Base-by-base conservation (phyloP, 2,113 vertebrate genomes). In the Corvus hawaiiensis region DNA sequence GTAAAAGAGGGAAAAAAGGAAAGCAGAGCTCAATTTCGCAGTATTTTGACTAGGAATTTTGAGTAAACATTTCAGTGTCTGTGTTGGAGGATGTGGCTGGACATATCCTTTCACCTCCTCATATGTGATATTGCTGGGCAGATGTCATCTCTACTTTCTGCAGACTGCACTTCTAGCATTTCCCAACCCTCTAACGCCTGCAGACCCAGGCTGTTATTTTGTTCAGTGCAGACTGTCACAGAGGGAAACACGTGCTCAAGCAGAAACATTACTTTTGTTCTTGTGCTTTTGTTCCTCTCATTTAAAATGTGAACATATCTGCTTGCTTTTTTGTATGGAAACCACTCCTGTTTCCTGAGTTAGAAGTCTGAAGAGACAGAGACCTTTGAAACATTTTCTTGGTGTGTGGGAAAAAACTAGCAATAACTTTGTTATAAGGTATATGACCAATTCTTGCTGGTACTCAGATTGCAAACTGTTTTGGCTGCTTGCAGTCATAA, bases 351-450 rank as follows among this genome's bases (percentile, higher is more conserved):
- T 90, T 94, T 96, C 39, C 68, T 88, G 85, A 93, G 41, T 68
- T 85, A 71, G 51, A 86, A 90, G 63, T 55, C 82, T 92, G 79
- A 96, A 92, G 75, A 94, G 51, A 92, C 75, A 32, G 55, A 80
- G 59, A 30, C 19, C 52, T 86, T 81, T 88, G 75, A 95, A 90
- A 86, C 5, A 21, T 63, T 90, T 93, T 93, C 92, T 54, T 93
- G 44, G 64, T 94, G 72, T 92, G 87, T 88, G 82, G 95, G 75
- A 75, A 95, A 91, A 90, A 91, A 18, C 75, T 74, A 84, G 72
- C 41, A 88, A 54, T 67, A 90, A 75, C 33, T 90, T 88, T 88
- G 52, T 71, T 83, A 49, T 76, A 91, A 87, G 1, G 3, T 80
- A 15, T 63, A 27, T 24, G 59, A 85, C 30, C 0, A 13, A 71